Percentiles rank a stretch among this genome's conserved stretches.
phyloP scores from a whole-genome alignment of 1,140 invertebrate species.

The Drosophila lowei region DNA sequence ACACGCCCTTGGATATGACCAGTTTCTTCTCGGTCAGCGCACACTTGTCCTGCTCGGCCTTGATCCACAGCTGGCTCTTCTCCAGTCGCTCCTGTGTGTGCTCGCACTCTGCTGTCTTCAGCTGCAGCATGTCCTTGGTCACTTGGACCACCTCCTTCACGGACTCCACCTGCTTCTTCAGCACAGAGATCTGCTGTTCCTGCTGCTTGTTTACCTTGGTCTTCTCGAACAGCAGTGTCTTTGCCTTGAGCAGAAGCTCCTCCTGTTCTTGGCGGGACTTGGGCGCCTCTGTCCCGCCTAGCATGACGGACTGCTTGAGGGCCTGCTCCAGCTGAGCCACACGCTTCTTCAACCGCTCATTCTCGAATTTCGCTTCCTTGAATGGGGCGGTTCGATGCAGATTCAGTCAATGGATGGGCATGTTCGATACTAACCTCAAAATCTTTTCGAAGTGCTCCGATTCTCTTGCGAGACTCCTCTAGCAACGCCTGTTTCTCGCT shows the following conservation, averaged over 20 bases:
- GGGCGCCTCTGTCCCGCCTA: conserved; percentile 73
- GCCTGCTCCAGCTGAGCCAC: conserved; percentile 75
- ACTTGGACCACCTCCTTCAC: conserved; percentile 90
- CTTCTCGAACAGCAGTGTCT: conserved; percentile 87
- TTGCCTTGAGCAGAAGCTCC: conserved; percentile 85
- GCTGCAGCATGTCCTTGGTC: conserved; percentile 90
- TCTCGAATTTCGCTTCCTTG: conserved; percentile 65
- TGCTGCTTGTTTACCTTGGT: conserved; percentile 89
- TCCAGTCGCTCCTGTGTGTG: conserved; percentile 89
- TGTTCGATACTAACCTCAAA: conserved; percentile 75
- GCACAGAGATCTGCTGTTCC: conserved; percentile 88
- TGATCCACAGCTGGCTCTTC: conserved; percentile 88
- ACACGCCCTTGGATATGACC: conserved; percentile 87
- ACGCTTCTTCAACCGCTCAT: conserved; percentile 67
- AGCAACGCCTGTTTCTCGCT: conserved; percentile 80
- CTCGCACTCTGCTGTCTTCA: conserved; percentile 90
- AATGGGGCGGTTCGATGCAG: neutral
- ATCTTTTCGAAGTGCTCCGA: conserved; percentile 77
- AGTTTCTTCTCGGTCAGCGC: conserved; percentile 88
- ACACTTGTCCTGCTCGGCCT: conserved; percentile 88
- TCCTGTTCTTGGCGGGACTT: conserved; percentile 83
- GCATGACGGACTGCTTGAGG: conserved; percentile 73
- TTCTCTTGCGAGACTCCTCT: conserved; percentile 76
- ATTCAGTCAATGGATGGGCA: neutral
- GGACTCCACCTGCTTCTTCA: conserved; percentile 88